phyloP scores from a whole-genome alignment of 2,888 invertebrate species.

The Argyresthia albistria region DNA sequence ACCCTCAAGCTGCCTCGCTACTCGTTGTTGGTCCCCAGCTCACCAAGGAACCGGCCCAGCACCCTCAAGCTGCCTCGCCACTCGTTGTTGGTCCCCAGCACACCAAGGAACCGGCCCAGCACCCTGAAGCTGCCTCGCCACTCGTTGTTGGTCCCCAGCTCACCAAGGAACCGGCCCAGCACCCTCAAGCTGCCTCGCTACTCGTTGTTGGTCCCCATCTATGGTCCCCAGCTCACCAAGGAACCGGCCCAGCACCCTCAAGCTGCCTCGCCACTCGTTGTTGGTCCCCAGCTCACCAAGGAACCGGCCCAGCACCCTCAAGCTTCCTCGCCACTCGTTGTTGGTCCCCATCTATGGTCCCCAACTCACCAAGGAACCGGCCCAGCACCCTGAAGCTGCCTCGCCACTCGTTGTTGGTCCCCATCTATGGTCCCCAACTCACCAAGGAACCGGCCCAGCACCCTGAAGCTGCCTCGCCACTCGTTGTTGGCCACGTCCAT shows the following conservation, averaged over 20 bases:
- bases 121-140: slow-evolving; percentile 44
- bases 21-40: too few species aligned
- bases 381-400: slow-evolving; percentile 49
- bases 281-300: too few species aligned
- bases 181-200: slow-evolving; percentile 44
- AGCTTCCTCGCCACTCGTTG: slow-evolving; percentile 30
- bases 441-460: slow-evolving; percentile 66
- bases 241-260: slow-evolving; percentile 58
- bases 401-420: slow-evolving; percentile 19
- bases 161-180: slow-evolving; percentile 64
- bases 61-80: slow-evolving; percentile 44
- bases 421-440: too few species aligned
- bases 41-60: slow-evolving; percentile 64
- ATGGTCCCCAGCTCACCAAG: slow-evolving; percentile 62
- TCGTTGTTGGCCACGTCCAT: slow-evolving; percentile 18
- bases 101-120: slow-evolving; percentile 64
- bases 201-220: too few species aligned
- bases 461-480: slow-evolving; percentile 38
- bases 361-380: slow-evolving; percentile 63
- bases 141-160: too few species aligned
- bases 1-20: slow-evolving; percentile 44
- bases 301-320: slow-evolving; percentile 58
- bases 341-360: too few species aligned
- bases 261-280: slow-evolving; percentile 30
- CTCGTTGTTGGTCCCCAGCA: slow-evolving; percentile 14